Conservation (phyloP, 2,113 vertebrate genomes). For the Phaethornis superciliosus region DNA sequence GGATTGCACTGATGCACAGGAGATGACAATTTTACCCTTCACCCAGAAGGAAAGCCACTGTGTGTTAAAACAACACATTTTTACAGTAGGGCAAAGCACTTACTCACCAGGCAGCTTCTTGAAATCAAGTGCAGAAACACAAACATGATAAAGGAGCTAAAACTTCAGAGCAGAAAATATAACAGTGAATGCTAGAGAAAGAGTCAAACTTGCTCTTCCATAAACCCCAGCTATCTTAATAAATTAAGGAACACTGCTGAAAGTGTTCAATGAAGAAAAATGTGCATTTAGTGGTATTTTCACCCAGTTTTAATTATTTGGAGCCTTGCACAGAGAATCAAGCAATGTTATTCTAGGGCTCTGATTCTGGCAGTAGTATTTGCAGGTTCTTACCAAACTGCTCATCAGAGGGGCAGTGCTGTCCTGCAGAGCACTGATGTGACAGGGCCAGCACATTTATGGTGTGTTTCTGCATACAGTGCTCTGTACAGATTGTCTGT, state of each 20-base stretch:
- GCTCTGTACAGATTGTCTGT: neutral
- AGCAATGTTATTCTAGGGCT: neutral
- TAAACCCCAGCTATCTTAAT: neutral
- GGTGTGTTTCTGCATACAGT: neutral
- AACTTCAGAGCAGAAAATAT: neutral
- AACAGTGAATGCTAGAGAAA: neutral
- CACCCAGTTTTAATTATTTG: neutral
- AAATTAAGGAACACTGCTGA: neutral
- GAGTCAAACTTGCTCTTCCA: neutral
- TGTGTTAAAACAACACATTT: neutral
- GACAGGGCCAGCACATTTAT: neutral
- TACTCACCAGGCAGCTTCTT: neutral
- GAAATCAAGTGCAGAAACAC: neutral
- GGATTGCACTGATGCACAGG: neutral
- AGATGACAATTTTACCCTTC: neutral
- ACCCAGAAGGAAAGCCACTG: neutral
- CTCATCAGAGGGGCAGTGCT: neutral
- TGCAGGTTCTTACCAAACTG: neutral
- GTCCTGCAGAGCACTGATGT: neutral
- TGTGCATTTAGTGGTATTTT: neutral
- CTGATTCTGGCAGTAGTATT: neutral
- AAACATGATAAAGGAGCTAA: neutral
- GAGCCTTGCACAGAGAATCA: neutral
- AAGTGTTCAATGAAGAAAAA: neutral
- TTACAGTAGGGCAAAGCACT: neutral